phyloP scores from a whole-genome alignment of 2,113 vertebrate species.

The Laterallus jamaicensis region DNA sequence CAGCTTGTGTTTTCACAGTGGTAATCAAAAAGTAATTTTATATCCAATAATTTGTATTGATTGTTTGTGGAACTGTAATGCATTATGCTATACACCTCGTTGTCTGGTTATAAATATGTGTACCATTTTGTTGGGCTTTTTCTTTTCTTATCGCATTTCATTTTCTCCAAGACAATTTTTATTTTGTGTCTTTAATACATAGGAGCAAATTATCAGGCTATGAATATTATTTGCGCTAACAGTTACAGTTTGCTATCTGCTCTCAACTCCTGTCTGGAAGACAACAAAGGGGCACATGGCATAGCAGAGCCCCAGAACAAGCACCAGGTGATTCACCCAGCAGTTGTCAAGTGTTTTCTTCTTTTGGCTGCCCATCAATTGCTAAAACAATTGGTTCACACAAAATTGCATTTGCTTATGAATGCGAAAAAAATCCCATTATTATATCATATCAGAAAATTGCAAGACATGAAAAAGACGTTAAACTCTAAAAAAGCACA shows the following conservation, averaged over 20 bases:
- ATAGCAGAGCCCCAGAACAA: background rate
- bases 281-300: background rate
- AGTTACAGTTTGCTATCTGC: background rate
- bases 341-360: background rate
- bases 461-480: background rate
- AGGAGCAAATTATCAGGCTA: background rate
- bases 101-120: slow-evolving; percentile 71
- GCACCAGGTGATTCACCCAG: background rate
- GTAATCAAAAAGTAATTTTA: slow-evolving; percentile 94
- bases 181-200: slow-evolving; percentile 22
- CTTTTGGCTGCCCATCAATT: background rate
- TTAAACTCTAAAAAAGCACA: background rate
- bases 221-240: slow-evolving; percentile 38
- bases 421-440: accelerated
- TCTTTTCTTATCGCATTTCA: slow-evolving; percentile 39
- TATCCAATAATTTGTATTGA: slow-evolving; percentile 88
- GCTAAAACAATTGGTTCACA: background rate
- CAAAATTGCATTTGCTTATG: background rate
- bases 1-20: slow-evolving; percentile 82
- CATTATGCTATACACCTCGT: slow-evolving; percentile 67
- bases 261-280: background rate
- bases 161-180: slow-evolving; percentile 56
- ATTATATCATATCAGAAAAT: background rate
- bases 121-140: slow-evolving; percentile 40
- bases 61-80: slow-evolving; percentile 76